Evolutionary conservation across 1,140 invertebrate genomes (phyloP).

Genomic region (Acromyrmex echinatior): DNA sequence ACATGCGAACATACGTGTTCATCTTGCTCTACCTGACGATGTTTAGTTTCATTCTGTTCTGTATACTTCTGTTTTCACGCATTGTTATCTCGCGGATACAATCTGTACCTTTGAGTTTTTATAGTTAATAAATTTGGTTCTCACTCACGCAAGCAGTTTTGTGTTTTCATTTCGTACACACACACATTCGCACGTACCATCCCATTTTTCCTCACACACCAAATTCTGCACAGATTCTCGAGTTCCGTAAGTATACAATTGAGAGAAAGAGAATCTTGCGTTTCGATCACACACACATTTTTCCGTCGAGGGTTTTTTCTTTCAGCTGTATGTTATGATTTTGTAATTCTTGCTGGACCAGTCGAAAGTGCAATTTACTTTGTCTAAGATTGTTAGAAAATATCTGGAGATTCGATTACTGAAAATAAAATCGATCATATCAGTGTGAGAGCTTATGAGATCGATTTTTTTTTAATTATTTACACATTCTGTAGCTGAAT

Average conservation of each 20-base stretch:
- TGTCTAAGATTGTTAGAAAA: neutral
- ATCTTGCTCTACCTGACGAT: conserved; percentile 28
- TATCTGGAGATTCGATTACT: neutral
- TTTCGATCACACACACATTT: neutral
- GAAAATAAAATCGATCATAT: neutral
- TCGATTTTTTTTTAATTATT: neutral
- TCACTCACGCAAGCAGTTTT: conserved; percentile 18
- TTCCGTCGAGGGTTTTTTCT: neutral
- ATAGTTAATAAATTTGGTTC: conserved; percentile 43
- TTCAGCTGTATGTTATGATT: neutral
- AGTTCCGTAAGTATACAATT: conserved; percentile 39
- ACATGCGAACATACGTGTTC: conserved; percentile 41
- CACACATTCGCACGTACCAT: neutral
- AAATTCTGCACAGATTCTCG: conserved; percentile 32
- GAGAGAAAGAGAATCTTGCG: neutral
- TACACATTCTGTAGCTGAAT: neutral
- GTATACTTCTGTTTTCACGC: conserved; percentile 34
- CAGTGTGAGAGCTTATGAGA: neutral
- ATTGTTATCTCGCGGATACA: conserved; percentile 29
- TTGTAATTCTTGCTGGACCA: neutral
- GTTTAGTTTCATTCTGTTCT: conserved; percentile 56
- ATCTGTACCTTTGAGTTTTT: conserved; percentile 31
- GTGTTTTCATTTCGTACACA: conserved; percentile 48
- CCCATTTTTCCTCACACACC: conserved; percentile 9
- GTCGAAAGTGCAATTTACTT: neutral